Conservation (phyloP, 2,888 invertebrate species). For the Andrena fulva region DNA sequence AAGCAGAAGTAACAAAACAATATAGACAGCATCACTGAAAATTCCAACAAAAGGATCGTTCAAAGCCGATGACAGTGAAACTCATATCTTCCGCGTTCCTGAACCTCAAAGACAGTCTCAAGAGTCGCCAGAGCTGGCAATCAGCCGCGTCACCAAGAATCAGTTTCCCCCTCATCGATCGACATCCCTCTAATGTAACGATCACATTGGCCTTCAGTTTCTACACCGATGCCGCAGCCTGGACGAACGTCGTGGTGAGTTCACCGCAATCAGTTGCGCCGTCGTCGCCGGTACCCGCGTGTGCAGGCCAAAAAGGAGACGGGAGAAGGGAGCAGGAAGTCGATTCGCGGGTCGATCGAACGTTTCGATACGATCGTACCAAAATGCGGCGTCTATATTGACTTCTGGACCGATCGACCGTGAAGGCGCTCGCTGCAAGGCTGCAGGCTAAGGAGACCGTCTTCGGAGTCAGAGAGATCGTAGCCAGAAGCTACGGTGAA, state of each 20-base stretch:
- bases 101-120: not conserved
- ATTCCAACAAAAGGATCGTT: not conserved
- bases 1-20: not conserved
- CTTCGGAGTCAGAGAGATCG: conserved; percentile 36
- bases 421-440: conserved; percentile 28
- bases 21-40: not conserved
- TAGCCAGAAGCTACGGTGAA: conserved; percentile 44
- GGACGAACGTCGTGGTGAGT: conserved; percentile 28
- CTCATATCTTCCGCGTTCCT: not conserved
- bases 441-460: conserved; percentile 49
- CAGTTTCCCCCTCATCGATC: conserved; percentile 16
- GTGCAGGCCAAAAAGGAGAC: conserved; percentile 30
- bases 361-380: conserved; percentile 32
- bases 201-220: not conserved
- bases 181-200: not conserved
- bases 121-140: conserved; percentile 6
- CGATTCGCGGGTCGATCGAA: conserved; percentile 49
- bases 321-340: conserved; percentile 8
- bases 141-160: conserved; percentile 32
- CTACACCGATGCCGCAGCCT: conserved; percentile 1
- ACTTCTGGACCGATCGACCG: conserved; percentile 38
- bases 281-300: conserved; percentile 1
- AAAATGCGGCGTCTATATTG: conserved; percentile 34
- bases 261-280: conserved; percentile 47
- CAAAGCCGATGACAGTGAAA: not conserved